A percentile compares a stretch with the other conserved stretches of the same genome.
These are phyloP conservation scores for Resseliella maxima DNA, from an alignment of 2,888 invertebrate genomes.

Conservation along the genomic window DNA sequence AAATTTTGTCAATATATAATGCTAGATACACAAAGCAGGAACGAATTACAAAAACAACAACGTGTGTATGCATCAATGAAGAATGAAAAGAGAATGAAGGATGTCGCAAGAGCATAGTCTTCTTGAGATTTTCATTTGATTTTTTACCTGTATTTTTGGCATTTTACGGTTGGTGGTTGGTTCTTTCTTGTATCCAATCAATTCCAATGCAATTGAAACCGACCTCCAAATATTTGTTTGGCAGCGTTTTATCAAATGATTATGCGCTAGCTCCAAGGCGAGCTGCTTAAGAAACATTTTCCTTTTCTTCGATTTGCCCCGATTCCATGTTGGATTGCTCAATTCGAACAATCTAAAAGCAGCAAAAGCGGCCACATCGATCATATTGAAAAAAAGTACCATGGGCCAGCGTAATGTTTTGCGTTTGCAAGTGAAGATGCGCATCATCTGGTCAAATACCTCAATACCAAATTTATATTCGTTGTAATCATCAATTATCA, in stretches of 20 bases:
- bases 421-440: neutral
- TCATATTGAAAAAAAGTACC: neutral
- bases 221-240: conserved; percentile 57
- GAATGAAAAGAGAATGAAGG: too few species aligned
- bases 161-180: neutral
- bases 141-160: conserved; percentile 4
- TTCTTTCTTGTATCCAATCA: conserved; percentile 55
- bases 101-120: too few species aligned
- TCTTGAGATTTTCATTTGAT: neutral
- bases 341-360: neutral
- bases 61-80: too few species aligned
- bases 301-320: neutral
- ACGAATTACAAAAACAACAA: too few species aligned
- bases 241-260: conserved; percentile 55
- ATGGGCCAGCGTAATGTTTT: conserved; percentile 9
- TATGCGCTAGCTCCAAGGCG: neutral
- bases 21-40: too few species aligned
- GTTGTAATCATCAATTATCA: conserved; percentile 1
- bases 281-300: neutral
- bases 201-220: neutral
- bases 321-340: neutral
- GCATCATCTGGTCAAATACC: conserved; percentile 18
- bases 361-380: neutral
- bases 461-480: neutral
- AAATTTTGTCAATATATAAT: too few species aligned